A percentile compares a stretch with the other conserved stretches of the same genome.
phyloP scores from a whole-genome alignment of 2,888 invertebrate genomes.

The Ichneumon xanthorius region DNA sequence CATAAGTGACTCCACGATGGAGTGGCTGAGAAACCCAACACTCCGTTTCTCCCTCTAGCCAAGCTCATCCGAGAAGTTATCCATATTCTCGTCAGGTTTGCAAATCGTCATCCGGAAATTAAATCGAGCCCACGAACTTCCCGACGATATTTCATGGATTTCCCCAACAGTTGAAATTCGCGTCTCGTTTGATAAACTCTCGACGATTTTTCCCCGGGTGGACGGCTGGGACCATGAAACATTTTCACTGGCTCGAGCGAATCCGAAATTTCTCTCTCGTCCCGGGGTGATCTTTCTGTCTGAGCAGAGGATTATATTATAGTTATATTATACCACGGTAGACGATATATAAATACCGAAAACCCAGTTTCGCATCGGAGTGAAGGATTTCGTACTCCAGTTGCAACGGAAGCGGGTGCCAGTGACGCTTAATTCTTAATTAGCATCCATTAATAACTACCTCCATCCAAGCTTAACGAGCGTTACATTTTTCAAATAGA shows the following conservation, averaged over 20 bases:
- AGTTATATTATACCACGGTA: constrained; percentile 2
- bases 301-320: constrained; percentile 24
- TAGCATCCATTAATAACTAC: constrained; percentile 50
- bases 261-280: constrained; percentile 39
- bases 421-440: constrained; percentile 54
- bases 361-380: not conserved
- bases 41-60: not conserved
- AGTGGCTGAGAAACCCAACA: not conserved
- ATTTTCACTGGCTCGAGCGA: constrained; percentile 10
- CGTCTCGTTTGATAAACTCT: constrained; percentile 48
- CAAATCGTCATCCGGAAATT: constrained; percentile 55
- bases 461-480: constrained; percentile 34
- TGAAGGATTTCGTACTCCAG: constrained; percentile 4
- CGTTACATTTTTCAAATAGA: constrained; percentile 43
- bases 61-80: constrained; percentile 22
- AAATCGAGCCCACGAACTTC: constrained; percentile 21
- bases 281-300: constrained; percentile 21
- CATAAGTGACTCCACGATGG: constrained; percentile 2
- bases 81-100: constrained; percentile 24
- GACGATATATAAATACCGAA: not conserved
- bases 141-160: constrained; percentile 48
- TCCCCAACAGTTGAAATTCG: constrained; percentile 28
- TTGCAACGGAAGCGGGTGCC: constrained; percentile 26
- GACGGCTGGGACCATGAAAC: constrained; percentile 8
- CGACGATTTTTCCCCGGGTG: constrained; percentile 39